Percentiles rank a stretch among this genome's conserved stretches.
Conservation (phyloP, 1,140 invertebrate species). For the Sinella curviseta region DNA sequence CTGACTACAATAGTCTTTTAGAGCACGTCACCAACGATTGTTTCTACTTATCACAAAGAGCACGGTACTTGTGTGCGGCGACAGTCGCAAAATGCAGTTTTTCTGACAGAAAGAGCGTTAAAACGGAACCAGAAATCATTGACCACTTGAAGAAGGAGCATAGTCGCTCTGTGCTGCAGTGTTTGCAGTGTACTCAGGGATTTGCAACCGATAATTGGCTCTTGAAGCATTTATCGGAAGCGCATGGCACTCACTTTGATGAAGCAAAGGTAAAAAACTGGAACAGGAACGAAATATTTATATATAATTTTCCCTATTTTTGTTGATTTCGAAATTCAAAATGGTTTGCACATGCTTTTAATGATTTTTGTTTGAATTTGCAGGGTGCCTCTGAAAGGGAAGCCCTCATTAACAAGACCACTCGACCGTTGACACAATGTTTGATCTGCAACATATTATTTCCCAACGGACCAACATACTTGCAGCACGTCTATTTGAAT, state of each 20-base stretch:
- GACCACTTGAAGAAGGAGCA: conserved; percentile 31
- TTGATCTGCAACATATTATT: conserved; percentile 14
- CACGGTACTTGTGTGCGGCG: background rate
- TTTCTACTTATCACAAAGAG: background rate
- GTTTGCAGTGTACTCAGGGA: conserved; percentile 23
- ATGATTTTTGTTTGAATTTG: background rate
- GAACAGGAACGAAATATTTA: background rate
- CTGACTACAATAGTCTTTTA: background rate
- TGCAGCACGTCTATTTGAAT: conserved; percentile 7
- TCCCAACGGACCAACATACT: background rate
- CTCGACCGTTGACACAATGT: background rate
- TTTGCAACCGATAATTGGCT: conserved; percentile 32
- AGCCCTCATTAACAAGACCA: background rate
- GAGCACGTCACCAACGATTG: conserved; percentile 16
- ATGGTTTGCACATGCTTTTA: background rate
- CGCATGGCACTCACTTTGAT: background rate
- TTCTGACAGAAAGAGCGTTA: conserved; percentile 10
- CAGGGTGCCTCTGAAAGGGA: background rate
- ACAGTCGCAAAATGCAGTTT: background rate
- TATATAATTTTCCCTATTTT: background rate
- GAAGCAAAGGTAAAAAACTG: conserved; percentile 4
- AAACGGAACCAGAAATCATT: conserved; percentile 17
- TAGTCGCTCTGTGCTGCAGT: conserved; percentile 22
- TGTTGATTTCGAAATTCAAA: background rate
- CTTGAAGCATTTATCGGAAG: conserved; percentile 21